Base-by-base conservation (phyloP, 2,797 vertebrate species). In the Cichlasoma orientale region DNA sequence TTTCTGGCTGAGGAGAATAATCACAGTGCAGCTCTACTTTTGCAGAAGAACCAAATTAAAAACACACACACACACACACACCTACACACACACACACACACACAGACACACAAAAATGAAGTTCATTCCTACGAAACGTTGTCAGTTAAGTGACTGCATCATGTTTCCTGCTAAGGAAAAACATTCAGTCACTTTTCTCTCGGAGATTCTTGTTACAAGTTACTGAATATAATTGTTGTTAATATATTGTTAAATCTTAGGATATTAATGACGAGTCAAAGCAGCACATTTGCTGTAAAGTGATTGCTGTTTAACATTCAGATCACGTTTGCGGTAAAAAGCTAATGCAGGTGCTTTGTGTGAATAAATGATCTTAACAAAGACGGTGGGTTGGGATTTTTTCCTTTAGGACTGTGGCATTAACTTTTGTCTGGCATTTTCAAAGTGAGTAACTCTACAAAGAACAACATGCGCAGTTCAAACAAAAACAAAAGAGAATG, bases 1-100 rank as follows among this genome's bases (percentile, higher is more conserved):
- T 71, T 71, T 82, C 23, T 78, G 7, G 18, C 52, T 63, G 31
- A 57, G 56, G 33, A 76, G 23, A 68, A 66, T 58, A 21, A 56
- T 11, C 44, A 68, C 56, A 38, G 2, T 41, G 68, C 21, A 57
- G n/a, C 31, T 74, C 23, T 56, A 31, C 29, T 25, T 69, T 57
- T 70, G 27, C 25, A 57, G 23, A 27, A 68, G 9, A 78, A 27
- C 18, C 25, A 75, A 61, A 27, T 14, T 50, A 77, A 71, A 18
- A 44, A 61, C 23, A 47, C 44, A 47, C 44, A 50, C 41, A 41
- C 41, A 61, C 21, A 44, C 12, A 14, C 41, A 47, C 41, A 10
- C 36, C 57, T 16, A 44, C 44, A 47, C 44, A 50, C 44, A 44
- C 41, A 61, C 23, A 44, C 11, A 41, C 41, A 44, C 38, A 8